Evolutionary conservation across 1,140 invertebrate genomes (phyloP).

Genomic region (Magallana gigas): DNA sequence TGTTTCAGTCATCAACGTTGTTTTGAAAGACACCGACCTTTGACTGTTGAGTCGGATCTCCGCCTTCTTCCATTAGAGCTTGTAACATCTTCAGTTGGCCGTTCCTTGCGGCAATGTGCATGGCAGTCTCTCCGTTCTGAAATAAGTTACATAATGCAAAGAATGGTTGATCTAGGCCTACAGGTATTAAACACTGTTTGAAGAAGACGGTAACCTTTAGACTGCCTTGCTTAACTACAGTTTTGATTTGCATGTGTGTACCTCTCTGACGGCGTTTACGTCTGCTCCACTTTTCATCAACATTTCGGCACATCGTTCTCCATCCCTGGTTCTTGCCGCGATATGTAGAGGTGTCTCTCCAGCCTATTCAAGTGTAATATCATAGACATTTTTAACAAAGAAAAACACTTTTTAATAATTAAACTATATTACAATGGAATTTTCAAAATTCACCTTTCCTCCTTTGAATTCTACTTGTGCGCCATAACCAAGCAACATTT

Average conservation of each 20-base stretch:
- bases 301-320: constrained; percentile 98
- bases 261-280: constrained; percentile 86
- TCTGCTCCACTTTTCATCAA: constrained; percentile 97
- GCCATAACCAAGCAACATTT: constrained; percentile 96
- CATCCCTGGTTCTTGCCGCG: constrained; percentile 93
- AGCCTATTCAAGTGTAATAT: constrained; percentile 71
- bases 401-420: neutral
- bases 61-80: constrained; percentile 92
- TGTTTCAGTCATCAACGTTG: neutral
- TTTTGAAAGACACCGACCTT: constrained; percentile 83
- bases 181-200: no score
- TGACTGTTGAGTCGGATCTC: constrained; percentile 92
- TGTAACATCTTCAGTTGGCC: constrained; percentile 92
- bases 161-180: no score
- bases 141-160: constrained; percentile 67
- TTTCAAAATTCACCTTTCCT: constrained; percentile 78
- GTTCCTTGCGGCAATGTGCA: constrained; percentile 93
- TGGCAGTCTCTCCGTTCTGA: constrained; percentile 95
- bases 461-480: constrained; percentile 97
- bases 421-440: no score
- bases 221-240: no score
- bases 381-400: neutral
- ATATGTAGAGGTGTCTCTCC: constrained; percentile 97
- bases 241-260: constrained; percentile 46
- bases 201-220: no score